Percentiles rank a stretch among this genome's conserved stretches.
Conservation (phyloP, 2,113 vertebrate genomes). For the Symphodus melops region DNA sequence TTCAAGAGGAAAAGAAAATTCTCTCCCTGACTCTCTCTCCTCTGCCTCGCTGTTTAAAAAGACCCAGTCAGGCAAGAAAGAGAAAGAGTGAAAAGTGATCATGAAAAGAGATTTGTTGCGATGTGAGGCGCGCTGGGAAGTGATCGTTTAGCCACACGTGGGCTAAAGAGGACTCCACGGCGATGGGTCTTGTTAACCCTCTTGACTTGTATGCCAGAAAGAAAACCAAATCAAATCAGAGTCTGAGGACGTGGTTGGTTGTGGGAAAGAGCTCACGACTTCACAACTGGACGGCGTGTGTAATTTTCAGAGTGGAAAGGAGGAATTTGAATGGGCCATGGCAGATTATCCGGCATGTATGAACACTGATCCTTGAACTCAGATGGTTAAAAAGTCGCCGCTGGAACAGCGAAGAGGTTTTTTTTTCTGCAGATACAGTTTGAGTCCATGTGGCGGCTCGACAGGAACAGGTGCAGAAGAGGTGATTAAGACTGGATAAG, state of each 20-base stretch:
- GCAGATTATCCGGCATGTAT: constrained; percentile 53
- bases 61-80: constrained; percentile 86
- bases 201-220: constrained; percentile 60
- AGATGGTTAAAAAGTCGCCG: background rate
- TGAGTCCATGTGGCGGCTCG: constrained; percentile 28
- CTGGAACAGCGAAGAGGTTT: background rate
- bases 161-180: constrained; percentile 62
- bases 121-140: constrained; percentile 72
- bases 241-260: constrained; percentile 51
- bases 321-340: constrained; percentile 51
- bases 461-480: constrained; percentile 36
- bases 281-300: constrained; percentile 56
- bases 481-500: constrained; percentile 17
- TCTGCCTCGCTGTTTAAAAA: constrained; percentile 85
- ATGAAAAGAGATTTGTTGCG: constrained; percentile 78
- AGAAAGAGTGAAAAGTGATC: constrained; percentile 76
- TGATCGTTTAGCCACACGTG: constrained; percentile 79
- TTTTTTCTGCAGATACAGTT: background rate
- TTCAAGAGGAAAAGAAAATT: constrained; percentile 67
- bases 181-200: constrained; percentile 69
- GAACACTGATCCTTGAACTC: constrained; percentile 57
- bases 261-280: constrained; percentile 51
- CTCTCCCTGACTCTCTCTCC: constrained; percentile 66
- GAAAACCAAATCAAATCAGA: constrained; percentile 64
- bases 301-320: constrained; percentile 63